Conservation (phyloP, 2,113 vertebrate species). For the Chionomys nivalis region DNA sequence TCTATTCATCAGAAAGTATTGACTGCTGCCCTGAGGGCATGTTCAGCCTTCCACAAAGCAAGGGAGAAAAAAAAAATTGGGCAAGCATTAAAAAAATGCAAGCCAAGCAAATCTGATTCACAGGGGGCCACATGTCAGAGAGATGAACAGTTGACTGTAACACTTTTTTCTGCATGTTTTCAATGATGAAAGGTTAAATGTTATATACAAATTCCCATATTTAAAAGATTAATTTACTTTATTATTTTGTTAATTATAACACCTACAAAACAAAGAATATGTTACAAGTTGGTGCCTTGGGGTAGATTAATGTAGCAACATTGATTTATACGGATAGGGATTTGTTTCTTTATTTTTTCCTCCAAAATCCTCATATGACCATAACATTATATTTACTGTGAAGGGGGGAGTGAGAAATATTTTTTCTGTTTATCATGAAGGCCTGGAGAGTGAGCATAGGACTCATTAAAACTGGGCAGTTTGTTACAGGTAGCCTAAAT, state of each 20-base stretch:
- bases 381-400: neutral
- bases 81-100: slow-evolving; percentile 65
- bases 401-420: neutral
- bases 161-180: slow-evolving; percentile 29
- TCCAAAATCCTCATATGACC: neutral
- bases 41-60: slow-evolving; percentile 72
- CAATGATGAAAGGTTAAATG: neutral
- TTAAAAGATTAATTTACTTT: neutral
- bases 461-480: neutral
- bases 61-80: slow-evolving; percentile 67
- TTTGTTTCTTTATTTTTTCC: neutral
- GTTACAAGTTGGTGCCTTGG: neutral
- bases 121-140: slow-evolving; percentile 12
- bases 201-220: neutral
- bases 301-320: neutral
- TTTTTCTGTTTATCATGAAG: slow-evolving; percentile 7
- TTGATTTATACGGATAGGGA: neutral
- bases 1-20: slow-evolving; percentile 64
- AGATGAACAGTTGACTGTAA: slow-evolving; percentile 22
- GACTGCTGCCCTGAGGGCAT: slow-evolving; percentile 50
- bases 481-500: neutral
- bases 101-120: slow-evolving; percentile 63
- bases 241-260: slow-evolving; percentile 53
- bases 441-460: neutral
- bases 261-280: slow-evolving; percentile 29